Evolutionary conservation across 2,888 invertebrate species (phyloP).

Genomic region (Lasioglossum oenotherae): DNA sequence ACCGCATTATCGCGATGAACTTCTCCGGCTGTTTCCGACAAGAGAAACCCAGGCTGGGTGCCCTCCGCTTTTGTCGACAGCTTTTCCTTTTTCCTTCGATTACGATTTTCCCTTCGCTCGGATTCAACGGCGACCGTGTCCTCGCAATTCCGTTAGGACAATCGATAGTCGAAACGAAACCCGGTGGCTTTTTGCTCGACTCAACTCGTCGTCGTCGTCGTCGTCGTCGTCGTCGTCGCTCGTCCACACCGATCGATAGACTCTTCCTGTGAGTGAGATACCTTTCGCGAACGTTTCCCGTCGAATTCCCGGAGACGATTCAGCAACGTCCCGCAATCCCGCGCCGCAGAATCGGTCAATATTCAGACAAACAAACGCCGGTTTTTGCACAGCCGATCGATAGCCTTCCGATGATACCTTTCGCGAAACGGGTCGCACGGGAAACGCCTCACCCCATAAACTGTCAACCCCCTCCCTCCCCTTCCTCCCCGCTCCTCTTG

Average conservation of each 20-base stretch:
- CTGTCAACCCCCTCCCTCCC: background rate
- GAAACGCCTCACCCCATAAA: slow-evolving; percentile 52
- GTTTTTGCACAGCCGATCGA: background rate
- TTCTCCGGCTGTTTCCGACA: slow-evolving; percentile 42
- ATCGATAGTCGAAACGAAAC: background rate
- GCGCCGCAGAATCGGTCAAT: slow-evolving; percentile 2
- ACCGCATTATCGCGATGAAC: slow-evolving; percentile 1
- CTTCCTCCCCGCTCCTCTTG: background rate
- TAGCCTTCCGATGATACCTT: slow-evolving; percentile 11
- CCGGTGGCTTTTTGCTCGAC: background rate
- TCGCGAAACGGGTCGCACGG: slow-evolving; percentile 17
- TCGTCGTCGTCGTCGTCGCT: background rate
- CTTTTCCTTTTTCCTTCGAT: background rate
- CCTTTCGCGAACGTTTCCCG: background rate
- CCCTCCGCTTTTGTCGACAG: background rate
- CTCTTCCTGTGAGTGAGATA: slow-evolving; percentile 1
- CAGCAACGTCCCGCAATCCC: background rate
- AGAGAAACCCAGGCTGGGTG: background rate
- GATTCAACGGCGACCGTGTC: background rate
- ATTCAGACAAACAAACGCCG: background rate
- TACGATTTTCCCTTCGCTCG: background rate
- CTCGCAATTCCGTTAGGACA: background rate
- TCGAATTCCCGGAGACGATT: background rate
- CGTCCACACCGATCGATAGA: slow-evolving; percentile 47
- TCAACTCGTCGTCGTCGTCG: background rate